phyloP scores from a whole-genome alignment of 2,797 vertebrate species.

The Orestias chungarensis region DNA sequence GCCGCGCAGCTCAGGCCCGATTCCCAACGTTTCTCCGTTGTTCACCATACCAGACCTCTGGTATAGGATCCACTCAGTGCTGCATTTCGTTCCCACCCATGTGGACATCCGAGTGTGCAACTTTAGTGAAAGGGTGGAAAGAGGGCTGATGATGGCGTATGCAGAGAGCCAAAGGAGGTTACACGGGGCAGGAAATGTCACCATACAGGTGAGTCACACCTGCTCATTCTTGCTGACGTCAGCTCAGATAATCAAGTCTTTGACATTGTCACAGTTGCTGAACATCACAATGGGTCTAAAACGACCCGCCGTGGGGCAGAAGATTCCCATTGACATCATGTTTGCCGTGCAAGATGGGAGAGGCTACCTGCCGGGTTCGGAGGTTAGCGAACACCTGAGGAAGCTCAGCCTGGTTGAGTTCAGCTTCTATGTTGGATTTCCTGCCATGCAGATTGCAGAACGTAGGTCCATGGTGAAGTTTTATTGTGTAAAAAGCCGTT shows the following conservation, averaged over 20 bases:
- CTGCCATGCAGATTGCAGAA: conserved; percentile 91
- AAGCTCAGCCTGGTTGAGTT: conserved; percentile 93
- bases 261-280: conserved; percentile 79
- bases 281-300: conserved; percentile 83
- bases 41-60: conserved; percentile 83
- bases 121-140: conserved; percentile 90
- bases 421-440: conserved; percentile 96
- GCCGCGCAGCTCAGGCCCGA: conserved; percentile 69
- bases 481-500: background rate
- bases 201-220: conserved; percentile 83
- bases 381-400: conserved; percentile 89
- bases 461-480: conserved; percentile 78
- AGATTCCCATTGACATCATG: conserved; percentile 87
- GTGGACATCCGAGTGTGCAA: conserved; percentile 89
- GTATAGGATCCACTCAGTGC: conserved; percentile 90
- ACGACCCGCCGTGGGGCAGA: conserved; percentile 64
- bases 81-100: conserved; percentile 93
- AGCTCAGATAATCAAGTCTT: background rate
- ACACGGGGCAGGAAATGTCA: conserved; percentile 82
- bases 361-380: conserved; percentile 85
- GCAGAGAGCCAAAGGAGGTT: conserved; percentile 83
- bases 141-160: conserved; percentile 86
- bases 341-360: conserved; percentile 83
- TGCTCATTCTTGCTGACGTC: background rate
- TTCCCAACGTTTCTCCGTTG: conserved; percentile 82